phyloP scores from a whole-genome alignment of 2,113 vertebrate genomes.

The Panthera uncia region DNA sequence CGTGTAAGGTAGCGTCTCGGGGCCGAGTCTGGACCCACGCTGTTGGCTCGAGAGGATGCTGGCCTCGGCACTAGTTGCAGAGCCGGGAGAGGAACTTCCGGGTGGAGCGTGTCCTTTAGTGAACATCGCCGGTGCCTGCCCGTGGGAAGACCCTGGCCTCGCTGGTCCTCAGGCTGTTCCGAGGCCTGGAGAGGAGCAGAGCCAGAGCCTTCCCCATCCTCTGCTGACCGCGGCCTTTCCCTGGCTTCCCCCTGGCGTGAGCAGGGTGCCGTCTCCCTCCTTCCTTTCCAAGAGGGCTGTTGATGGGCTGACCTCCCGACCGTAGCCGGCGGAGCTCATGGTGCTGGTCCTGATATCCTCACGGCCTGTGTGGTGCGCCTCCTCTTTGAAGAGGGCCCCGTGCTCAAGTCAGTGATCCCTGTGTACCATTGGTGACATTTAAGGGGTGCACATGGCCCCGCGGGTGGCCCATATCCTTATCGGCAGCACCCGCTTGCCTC shows the following conservation, averaged over 20 bases:
- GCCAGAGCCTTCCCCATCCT: rapidly evolving
- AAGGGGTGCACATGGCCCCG: rapidly evolving
- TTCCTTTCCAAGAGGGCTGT: too few relatives aligned
- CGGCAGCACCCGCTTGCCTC: rapidly evolving
- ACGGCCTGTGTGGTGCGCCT: neutral
- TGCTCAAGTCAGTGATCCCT: too few relatives aligned
- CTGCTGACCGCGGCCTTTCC: rapidly evolving
- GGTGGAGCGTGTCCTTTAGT: neutral
- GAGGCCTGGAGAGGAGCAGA: neutral
- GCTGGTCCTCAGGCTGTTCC: neutral
- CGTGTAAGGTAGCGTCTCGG: rapidly evolving
- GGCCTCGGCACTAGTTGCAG: rapidly evolving
- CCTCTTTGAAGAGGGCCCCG: neutral
- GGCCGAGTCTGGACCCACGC: neutral
- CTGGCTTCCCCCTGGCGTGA: rapidly evolving
- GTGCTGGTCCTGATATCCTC: rapidly evolving
- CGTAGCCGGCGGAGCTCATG: neutral
- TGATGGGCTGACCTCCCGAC: too few relatives aligned
- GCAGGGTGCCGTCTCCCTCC: rapidly evolving
- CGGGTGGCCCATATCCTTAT: too few relatives aligned
- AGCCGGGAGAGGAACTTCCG: too few relatives aligned
- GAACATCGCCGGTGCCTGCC: too few relatives aligned
- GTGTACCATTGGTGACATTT: neutral
- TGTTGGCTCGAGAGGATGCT: rapidly evolving
- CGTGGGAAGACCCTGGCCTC: neutral